Conservation (phyloP, 2,797 vertebrate species). For the Sparus aurata region DNA sequence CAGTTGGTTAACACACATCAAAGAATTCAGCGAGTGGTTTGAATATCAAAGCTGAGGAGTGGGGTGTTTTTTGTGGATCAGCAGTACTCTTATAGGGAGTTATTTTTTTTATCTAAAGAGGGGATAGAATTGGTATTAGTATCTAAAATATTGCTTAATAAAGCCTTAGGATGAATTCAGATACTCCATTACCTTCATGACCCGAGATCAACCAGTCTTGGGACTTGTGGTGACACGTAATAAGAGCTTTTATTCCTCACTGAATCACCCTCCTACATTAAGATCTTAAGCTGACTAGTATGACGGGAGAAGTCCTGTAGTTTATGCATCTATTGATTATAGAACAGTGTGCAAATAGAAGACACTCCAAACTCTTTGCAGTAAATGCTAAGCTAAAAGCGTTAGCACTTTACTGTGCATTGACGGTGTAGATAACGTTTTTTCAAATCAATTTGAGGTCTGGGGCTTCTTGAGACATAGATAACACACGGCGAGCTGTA, state of each 20-base stretch:
- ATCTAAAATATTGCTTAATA: background rate
- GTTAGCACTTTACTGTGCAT: too few relatives aligned
- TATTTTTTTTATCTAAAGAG: background rate
- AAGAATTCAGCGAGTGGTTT: conserved; percentile 3
- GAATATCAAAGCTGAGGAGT: background rate
- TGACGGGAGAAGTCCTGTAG: too few relatives aligned
- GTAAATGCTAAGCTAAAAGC: too few relatives aligned
- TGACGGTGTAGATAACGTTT: too few relatives aligned
- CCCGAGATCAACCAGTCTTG: background rate
- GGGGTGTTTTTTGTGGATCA: background rate
- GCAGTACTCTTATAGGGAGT: background rate
- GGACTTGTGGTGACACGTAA: background rate
- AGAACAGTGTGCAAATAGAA: background rate
- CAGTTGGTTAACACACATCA: background rate
- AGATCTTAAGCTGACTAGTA: too few relatives aligned
- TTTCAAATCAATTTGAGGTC: too few relatives aligned
- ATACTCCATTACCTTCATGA: background rate
- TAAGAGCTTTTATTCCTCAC: background rate
- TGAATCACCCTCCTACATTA: too few relatives aligned
- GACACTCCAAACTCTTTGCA: too few relatives aligned
- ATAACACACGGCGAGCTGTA: too few relatives aligned
- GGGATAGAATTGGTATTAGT: background rate
- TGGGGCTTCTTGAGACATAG: too few relatives aligned
- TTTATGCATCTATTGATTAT: too few relatives aligned
- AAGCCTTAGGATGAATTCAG: background rate